phyloP scores from a whole-genome alignment of 2,797 vertebrate genomes.

The Rhinoraja longicauda region DNA sequence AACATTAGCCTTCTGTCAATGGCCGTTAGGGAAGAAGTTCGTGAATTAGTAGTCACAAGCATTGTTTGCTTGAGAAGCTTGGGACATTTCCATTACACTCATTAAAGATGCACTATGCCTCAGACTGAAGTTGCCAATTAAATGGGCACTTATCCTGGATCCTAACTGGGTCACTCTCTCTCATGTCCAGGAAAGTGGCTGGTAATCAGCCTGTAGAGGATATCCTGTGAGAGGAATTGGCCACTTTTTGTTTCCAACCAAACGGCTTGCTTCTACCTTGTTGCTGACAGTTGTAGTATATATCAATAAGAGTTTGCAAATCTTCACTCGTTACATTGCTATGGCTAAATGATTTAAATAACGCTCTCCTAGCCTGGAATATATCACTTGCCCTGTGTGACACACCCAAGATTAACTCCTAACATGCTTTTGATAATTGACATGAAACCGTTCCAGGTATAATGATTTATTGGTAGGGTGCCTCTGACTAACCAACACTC shows the following conservation, averaged over 20 bases:
- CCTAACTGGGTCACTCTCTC: not conserved
- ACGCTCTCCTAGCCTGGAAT: not conserved
- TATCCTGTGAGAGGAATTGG: not conserved
- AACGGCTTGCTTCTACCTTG: too few species aligned
- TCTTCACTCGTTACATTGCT: not conserved
- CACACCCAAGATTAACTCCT: not conserved
- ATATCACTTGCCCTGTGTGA: not conserved
- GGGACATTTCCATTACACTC: not conserved
- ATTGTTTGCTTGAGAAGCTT: not conserved
- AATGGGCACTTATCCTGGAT: not conserved
- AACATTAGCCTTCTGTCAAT: not conserved
- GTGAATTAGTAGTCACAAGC: not conserved
- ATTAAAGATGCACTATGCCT: not conserved
- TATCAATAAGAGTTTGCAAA: not conserved
- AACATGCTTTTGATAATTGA: not conserved
- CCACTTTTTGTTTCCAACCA: not conserved
- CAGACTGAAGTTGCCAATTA: not conserved
- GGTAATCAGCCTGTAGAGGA: not conserved
- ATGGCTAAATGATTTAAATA: not conserved
- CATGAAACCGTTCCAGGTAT: not conserved
- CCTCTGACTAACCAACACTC: not conserved
- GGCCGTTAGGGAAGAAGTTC: too few species aligned
- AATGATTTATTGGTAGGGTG: not conserved
- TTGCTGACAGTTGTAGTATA: not conserved
- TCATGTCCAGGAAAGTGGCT: not conserved